phyloP scores from a whole-genome alignment of 2,113 vertebrate species.

The Bos javanicus region DNA sequence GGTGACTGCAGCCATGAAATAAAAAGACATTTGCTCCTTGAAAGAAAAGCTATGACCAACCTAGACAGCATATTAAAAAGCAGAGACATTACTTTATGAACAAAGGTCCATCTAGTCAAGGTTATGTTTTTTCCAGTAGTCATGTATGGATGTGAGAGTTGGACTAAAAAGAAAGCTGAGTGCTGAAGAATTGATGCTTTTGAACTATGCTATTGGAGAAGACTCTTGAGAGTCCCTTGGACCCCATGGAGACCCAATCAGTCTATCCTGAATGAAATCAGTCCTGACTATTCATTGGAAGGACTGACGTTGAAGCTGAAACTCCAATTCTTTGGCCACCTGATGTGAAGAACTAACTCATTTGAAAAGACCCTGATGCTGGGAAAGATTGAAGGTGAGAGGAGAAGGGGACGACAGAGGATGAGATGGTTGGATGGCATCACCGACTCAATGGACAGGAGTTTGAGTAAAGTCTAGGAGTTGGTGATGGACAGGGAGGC shows the following conservation, averaged over 20 bases:
- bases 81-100: neutral
- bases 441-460: neutral
- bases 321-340: neutral
- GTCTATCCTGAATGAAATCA: neutral
- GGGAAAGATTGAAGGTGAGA: neutral
- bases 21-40: neutral
- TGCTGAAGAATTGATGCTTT: rapidly evolving
- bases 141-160: neutral
- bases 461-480: neutral
- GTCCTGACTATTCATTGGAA: neutral
- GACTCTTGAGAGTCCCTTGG: neutral
- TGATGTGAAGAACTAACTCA: neutral
- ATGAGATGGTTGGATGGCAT: neutral
- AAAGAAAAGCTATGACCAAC: neutral
- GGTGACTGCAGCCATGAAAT: neutral
- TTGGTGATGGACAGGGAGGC: neutral
- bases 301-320: neutral
- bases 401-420: neutral
- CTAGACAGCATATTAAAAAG: neutral
- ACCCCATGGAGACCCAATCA: neutral
- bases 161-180: neutral
- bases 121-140: neutral
- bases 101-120: neutral
- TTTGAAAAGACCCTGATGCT: neutral
- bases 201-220: neutral